phyloP scores from a whole-genome alignment of 2,797 vertebrate species.

The Xiphorhynchus erythropygius region DNA sequence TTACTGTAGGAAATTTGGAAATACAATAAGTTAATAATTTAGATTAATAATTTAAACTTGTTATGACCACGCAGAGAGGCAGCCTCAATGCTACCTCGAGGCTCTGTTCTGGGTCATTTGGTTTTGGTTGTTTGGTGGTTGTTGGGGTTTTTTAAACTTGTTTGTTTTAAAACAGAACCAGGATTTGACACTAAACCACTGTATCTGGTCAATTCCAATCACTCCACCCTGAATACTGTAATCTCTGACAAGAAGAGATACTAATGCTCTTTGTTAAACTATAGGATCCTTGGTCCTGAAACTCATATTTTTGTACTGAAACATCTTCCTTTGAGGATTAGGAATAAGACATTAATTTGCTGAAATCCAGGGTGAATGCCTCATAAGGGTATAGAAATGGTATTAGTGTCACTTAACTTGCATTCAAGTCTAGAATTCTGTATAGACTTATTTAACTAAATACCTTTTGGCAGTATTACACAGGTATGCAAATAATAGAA shows the following conservation, averaged over 20 bases:
- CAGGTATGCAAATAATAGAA: background rate
- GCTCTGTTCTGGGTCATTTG: background rate
- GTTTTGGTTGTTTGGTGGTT: background rate
- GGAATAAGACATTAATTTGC: background rate
- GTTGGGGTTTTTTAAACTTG: no score
- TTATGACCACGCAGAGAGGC: background rate
- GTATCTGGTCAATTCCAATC: background rate
- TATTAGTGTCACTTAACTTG: background rate
- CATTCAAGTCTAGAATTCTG: background rate
- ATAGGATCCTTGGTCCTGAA: background rate
- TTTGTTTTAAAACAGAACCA: background rate
- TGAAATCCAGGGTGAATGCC: background rate
- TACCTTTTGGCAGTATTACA: background rate
- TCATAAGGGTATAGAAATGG: background rate
- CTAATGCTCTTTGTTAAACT: background rate
- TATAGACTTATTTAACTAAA: background rate
- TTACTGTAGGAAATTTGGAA: background rate
- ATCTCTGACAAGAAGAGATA: background rate
- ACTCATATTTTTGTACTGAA: background rate
- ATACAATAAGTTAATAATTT: background rate
- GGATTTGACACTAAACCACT: background rate
- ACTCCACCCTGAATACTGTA: background rate
- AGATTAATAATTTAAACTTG: background rate
- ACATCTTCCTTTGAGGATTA: background rate
- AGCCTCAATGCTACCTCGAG: background rate